phyloP scores from a whole-genome alignment of 2,888 invertebrate genomes.

The Biston betularia region DNA sequence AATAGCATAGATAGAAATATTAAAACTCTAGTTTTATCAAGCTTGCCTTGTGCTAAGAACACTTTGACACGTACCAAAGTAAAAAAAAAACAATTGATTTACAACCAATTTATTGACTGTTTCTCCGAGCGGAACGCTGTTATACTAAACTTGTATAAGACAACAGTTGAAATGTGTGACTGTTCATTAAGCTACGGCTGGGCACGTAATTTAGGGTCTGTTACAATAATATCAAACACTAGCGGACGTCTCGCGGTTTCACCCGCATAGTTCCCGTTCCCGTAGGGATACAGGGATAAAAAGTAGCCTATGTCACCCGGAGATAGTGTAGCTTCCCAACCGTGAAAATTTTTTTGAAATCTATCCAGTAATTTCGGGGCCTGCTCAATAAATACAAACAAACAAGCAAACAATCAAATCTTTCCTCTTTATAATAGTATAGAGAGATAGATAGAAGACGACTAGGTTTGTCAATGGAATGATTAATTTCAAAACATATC shows the following conservation, averaged over 20 bases:
- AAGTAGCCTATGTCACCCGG: no score
- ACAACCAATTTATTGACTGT: conserved; percentile 5
- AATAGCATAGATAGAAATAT: no score
- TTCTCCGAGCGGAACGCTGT: conserved; percentile 3
- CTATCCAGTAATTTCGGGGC: no score
- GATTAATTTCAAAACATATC: conserved; percentile 19
- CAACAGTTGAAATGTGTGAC: not conserved
- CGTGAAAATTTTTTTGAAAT: no score
- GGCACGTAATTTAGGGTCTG: not conserved
- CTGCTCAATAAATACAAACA: no score
- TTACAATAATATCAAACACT: conserved; percentile 12
- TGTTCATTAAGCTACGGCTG: not conserved
- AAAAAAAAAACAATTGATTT: not conserved
- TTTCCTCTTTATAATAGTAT: no score
- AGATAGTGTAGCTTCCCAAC: no score
- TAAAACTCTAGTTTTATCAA: not conserved
- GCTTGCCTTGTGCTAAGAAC: not conserved
- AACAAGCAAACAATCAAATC: no score
- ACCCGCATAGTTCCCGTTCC: no score
- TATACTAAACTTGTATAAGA: conserved; percentile 2
- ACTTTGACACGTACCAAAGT: not conserved
- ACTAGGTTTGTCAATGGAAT: conserved; percentile 30
- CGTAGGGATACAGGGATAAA: no score
- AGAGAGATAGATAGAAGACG: no score
- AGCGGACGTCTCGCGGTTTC: no score